Conservation (phyloP, 2,113 vertebrate species). For the Neopipo cinnamomea region DNA sequence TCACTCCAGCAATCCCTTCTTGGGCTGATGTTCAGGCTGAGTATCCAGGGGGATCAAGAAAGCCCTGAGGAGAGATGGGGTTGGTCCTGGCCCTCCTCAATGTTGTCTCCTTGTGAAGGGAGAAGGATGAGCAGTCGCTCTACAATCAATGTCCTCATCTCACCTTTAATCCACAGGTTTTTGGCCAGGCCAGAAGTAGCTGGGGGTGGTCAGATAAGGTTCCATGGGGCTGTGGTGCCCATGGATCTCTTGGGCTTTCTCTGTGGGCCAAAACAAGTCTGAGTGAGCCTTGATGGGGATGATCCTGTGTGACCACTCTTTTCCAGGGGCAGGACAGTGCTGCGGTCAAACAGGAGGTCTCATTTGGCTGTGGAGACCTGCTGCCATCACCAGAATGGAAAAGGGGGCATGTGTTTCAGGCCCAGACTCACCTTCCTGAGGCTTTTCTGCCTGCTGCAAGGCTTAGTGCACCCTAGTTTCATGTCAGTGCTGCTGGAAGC, state of each 20-base stretch:
- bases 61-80: background rate
- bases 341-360: background rate
- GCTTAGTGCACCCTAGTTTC: background rate
- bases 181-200: background rate
- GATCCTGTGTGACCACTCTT: background rate
- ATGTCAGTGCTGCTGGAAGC: background rate
- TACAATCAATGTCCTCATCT: background rate
- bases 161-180: background rate
- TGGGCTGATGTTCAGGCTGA: background rate
- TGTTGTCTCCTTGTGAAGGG: background rate
- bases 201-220: background rate
- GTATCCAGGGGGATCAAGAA: background rate
- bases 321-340: accelerated
- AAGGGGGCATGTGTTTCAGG: background rate
- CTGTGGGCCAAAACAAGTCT: background rate
- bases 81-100: background rate
- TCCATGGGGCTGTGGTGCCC: background rate
- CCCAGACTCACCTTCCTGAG: background rate
- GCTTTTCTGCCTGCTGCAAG: background rate
- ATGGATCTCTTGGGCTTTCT: background rate
- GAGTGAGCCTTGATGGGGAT: background rate
- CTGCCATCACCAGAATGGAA: background rate
- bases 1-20: background rate
- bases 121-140: accelerated
- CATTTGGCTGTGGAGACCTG: background rate